Conservation (phyloP, 2,888 invertebrate species). For the Ophion slaviceki region DNA sequence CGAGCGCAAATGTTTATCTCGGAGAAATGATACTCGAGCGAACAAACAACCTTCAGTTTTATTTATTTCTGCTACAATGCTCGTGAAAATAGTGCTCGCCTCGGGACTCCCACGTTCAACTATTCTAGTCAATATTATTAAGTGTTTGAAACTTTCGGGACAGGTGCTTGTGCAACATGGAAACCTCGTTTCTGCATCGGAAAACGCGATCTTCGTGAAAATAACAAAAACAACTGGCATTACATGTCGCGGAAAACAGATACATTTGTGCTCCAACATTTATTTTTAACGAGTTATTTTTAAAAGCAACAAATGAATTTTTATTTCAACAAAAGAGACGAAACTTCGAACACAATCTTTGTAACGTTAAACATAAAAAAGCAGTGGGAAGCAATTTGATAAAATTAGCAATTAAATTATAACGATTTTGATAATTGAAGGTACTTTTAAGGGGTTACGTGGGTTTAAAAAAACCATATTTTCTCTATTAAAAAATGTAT, state of each 20-base stretch:
- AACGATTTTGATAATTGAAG: neutral
- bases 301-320: neutral
- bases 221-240: neutral
- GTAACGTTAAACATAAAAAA: neutral
- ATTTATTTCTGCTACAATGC: neutral
- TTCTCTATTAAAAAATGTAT: too few species aligned
- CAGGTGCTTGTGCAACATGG: conserved; percentile 17
- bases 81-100: conserved; percentile 14
- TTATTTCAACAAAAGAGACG: neutral
- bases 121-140: conserved; percentile 13
- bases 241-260: conserved; percentile 1
- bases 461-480: too few species aligned
- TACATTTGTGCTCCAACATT: neutral
- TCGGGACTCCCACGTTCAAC: conserved; percentile 31
- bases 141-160: neutral
- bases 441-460: neutral
- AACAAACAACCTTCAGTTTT: conserved; percentile 12
- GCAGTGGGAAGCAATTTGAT: neutral
- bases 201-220: conserved; percentile 5
- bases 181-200: conserved; percentile 22
- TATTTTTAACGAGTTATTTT: neutral
- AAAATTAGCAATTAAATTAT: neutral
- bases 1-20: neutral
- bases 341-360: neutral
- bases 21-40: neutral